Base-by-base conservation (phyloP, 2,888 invertebrate genomes). In the Tetragnatha montana region DNA sequence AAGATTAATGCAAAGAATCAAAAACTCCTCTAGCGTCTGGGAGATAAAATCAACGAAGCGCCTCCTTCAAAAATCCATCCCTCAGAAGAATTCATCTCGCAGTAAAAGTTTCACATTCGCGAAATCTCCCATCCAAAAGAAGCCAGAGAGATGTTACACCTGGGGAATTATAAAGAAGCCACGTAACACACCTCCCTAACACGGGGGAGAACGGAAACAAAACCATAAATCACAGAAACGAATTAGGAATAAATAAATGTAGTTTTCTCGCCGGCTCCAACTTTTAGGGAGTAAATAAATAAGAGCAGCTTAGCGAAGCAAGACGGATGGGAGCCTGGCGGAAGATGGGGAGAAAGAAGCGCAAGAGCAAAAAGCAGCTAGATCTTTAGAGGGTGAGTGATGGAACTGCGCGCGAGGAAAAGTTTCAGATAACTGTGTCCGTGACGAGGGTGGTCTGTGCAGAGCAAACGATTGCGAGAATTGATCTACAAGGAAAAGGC, bases 211-310 rank as follows among this genome's bases (percentile, higher is more conserved):
- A 8, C 78, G 85, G 85, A 85, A 85, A 51, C 70, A 70, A 85
- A 79, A 85, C 79, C 85, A 85, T 85, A 85, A 79, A 85, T 85
- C 85, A 79, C 71, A 10, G 71, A 50, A 85, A 70, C 51, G 85
- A 85, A 85, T 85, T 85, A 85, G 79, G 85, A 85, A 85, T 85
- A 85, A 85, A 85, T 85, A 85, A 85, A 85, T 85, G 79, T 79
- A 79, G 70, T 85, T 84, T 79, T 85, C 85, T 79, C 85, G 60
- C 85, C 10, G 50, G 50, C 79, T 71, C 85, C 71, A 85, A 85
- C 78, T 85, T 85, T 79, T 78, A 70, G 85, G 47, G 70, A 71
- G 78, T 74, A 86, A 86, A 79, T 79, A 86, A 86, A 86, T 86
- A 86, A 86, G 80, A 86, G 74, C 80, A 80, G 80, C 86, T 86